Base-by-base conservation (phyloP, 2,113 vertebrate species). In the Ancistrus triradiatus region DNA sequence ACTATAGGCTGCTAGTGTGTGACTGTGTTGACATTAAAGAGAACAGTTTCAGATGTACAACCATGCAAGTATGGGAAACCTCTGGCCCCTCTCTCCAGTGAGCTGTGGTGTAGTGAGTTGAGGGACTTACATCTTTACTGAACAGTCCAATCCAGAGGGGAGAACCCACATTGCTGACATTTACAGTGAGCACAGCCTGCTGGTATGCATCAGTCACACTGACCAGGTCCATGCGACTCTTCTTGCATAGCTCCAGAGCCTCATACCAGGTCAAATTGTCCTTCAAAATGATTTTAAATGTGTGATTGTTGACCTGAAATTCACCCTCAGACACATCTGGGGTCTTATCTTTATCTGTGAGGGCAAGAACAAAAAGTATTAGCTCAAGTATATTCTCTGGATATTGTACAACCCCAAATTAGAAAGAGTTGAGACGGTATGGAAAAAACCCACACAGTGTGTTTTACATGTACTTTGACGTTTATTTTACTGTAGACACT, bases 101-200 rank as follows among this genome's bases (percentile, higher is more conserved):
- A 7, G n/a, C 24, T 40, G 8, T 11, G 8, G 10, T 14, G 1
- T 3, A 21, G 15, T 27, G 27, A 38, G 28, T 33, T 40, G 21
- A 21, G 14, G 25, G 53, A 82, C 92, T 84, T 83, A 97, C 95
- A 0, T 97, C 91, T 73, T 86, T 81, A 59, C 94, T 96, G 62
- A 84, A 90, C 51, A 98, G 89, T 70, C 96, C 96, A 24, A 92
- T 95, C 96, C 96, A 98, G 70, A 97, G 79, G 1, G 92, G 86
- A 0, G 63, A 74, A 15, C 76, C 74, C 1, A 18, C 77, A 1
- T 78, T 84, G 71, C 74, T 84, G 1, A 88, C 83, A 2, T 83
- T 77, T 68, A 89, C 85, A 0, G 84, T 85, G 4, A 98, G 91
- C 68, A 82, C 75, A 7, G 94, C 88, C 64, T 98, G 94, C 70